Evolutionary conservation across 2,113 vertebrate species (phyloP).

Genomic region (Thermophis baileyi): DNA sequence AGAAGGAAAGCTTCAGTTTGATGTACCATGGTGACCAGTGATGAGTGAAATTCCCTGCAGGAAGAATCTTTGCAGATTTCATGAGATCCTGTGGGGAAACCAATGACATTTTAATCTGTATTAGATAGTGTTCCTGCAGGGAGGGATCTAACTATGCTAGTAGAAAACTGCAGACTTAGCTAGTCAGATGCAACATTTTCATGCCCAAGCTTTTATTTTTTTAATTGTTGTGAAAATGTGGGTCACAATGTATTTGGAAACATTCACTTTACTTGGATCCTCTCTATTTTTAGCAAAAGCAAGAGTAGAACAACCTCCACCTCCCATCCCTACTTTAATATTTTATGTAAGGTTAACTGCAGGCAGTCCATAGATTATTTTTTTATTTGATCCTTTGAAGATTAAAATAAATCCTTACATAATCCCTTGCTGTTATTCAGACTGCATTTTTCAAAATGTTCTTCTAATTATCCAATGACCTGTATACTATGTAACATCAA

Average conservation of each 20-base stretch:
- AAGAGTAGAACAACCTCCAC: not conserved
- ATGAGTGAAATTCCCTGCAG: conserved; percentile 45
- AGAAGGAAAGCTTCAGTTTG: conserved; percentile 4
- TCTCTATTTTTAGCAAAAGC: conserved; percentile 36
- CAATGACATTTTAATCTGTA: conserved; percentile 57
- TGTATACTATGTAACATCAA: conserved; percentile 42
- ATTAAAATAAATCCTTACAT: conserved; percentile 58
- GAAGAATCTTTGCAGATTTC: conserved; percentile 17
- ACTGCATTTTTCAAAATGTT: conserved; percentile 55
- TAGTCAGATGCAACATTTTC: conserved; percentile 32
- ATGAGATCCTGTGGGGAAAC: conserved; percentile 47
- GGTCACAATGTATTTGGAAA: conserved; percentile 20
- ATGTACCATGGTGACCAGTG: conserved; percentile 28
- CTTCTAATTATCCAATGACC: conserved; percentile 54
- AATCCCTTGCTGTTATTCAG: conserved; percentile 47
- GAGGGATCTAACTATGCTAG: conserved; percentile 32
- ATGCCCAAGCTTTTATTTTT: not conserved
- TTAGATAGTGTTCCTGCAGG: conserved; percentile 45
- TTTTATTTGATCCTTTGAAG: conserved; percentile 58
- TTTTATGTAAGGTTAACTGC: conserved; percentile 48
- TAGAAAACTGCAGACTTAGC: conserved; percentile 38
- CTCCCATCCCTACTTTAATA: conserved; percentile 8
- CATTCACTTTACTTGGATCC: not conserved
- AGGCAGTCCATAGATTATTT: conserved; percentile 49
- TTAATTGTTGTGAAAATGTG: conserved; percentile 21